Evolutionary conservation across 1,140 invertebrate species (phyloP).

Genomic region (Drosophila rufa): DNA sequence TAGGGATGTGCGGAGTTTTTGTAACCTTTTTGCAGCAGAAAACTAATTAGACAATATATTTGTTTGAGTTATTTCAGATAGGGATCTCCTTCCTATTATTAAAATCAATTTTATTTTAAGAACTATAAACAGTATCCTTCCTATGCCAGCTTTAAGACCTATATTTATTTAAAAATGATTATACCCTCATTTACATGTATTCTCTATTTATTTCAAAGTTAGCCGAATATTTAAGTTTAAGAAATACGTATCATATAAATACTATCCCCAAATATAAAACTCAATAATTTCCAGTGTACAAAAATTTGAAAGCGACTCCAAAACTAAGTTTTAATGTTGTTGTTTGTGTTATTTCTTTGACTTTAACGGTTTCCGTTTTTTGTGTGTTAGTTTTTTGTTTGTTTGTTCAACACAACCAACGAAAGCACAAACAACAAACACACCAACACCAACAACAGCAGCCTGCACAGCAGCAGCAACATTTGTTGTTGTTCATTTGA

Average conservation of each 20-base stretch:
- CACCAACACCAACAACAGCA: background rate
- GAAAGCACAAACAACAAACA: conserved; percentile 16
- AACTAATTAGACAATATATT: too few relatives aligned
- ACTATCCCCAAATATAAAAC: too few relatives aligned
- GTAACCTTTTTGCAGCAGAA: background rate
- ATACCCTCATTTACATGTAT: too few relatives aligned
- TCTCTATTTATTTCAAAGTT: too few relatives aligned
- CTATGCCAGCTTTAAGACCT: too few relatives aligned
- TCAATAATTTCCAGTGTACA: conserved; percentile 27
- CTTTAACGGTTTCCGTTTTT: conserved; percentile 83
- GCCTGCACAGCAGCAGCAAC: conserved; percentile 18
- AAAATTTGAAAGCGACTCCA: conserved; percentile 72
- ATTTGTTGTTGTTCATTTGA: conserved; percentile 72
- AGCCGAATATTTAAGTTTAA: too few relatives aligned
- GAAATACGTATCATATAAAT: too few relatives aligned
- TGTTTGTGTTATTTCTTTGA: conserved; percentile 54
- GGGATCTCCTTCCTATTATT: too few relatives aligned
- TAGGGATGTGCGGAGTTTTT: background rate
- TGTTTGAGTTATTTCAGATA: too few relatives aligned
- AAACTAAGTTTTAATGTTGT: conserved; percentile 66
- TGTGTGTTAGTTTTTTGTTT: conserved; percentile 67
- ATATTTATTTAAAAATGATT: too few relatives aligned
- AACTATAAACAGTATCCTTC: too few relatives aligned
- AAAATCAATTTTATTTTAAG: too few relatives aligned
- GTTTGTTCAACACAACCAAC: conserved; percentile 51